phyloP scores from a whole-genome alignment of 1,140 invertebrate genomes.

The Drosophila paulistorum region DNA sequence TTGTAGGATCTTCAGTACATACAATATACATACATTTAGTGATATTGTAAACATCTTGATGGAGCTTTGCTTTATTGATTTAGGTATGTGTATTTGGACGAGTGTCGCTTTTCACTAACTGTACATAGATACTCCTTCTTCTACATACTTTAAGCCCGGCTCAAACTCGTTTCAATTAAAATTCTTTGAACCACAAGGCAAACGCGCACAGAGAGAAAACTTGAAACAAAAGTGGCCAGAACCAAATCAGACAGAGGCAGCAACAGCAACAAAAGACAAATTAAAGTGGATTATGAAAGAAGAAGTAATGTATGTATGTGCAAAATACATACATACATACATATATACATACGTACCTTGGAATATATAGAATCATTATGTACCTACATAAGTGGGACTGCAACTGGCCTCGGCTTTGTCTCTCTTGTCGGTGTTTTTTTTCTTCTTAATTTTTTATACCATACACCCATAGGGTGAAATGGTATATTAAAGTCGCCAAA shows the following conservation, averaged over 20 bases:
- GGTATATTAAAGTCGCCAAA: too few relatives aligned
- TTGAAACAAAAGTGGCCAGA: constrained; percentile 45
- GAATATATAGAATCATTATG: constrained; percentile 40
- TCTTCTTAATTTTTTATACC: background rate
- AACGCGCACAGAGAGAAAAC: constrained; percentile 32
- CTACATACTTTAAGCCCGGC: constrained; percentile 26
- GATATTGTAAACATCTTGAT: too few relatives aligned
- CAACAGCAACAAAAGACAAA: constrained; percentile 61
- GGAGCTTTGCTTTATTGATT: background rate
- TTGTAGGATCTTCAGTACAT: too few relatives aligned
- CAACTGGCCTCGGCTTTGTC: constrained; percentile 33
- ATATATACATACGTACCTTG: constrained; percentile 3
- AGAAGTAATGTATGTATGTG: constrained; percentile 25
- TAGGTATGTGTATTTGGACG: background rate
- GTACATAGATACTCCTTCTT: constrained; percentile 15
- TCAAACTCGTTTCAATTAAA: constrained; percentile 78
- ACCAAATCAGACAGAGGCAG: constrained; percentile 29
- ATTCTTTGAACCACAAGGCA: constrained; percentile 53
- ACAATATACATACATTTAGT: too few relatives aligned
- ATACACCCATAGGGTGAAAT: too few relatives aligned
- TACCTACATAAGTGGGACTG: constrained; percentile 34
- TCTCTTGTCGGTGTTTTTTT: background rate
- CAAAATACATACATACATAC: constrained; percentile 18
- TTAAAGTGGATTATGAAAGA: constrained; percentile 76
- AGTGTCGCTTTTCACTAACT: constrained; percentile 26